These are phyloP conservation scores for Temnothorax rugatulus DNA, from an alignment of 2,888 invertebrate genomes.

Conservation along the genomic window DNA sequence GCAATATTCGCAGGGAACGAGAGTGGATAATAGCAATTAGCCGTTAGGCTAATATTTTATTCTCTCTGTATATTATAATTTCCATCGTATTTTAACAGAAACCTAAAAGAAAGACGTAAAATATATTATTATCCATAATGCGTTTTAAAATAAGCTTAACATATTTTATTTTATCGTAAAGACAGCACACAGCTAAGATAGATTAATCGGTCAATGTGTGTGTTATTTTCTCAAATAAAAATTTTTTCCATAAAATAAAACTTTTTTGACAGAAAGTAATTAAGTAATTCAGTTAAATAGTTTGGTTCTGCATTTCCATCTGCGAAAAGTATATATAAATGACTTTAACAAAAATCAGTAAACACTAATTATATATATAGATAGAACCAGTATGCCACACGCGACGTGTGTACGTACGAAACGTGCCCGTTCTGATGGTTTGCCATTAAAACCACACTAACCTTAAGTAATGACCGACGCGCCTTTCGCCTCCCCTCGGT, in stretches of 20 bases:
- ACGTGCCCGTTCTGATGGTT: conserved; percentile 54
- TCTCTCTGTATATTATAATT: not conserved
- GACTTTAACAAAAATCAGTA: conserved; percentile 5
- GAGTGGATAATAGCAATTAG: conserved; percentile 13
- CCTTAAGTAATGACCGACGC: conserved; percentile 65
- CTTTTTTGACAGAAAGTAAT: not conserved
- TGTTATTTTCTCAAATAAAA: not conserved
- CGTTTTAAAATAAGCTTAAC: not conserved
- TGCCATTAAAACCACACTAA: conserved; percentile 67
- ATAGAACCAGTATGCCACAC: not conserved
- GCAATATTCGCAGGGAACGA: conserved; percentile 14
- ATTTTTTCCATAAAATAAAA: not conserved
- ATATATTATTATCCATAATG: not conserved
- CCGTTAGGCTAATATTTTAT: not conserved
- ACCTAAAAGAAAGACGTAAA: not conserved
- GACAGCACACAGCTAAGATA: not conserved
- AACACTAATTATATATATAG: not conserved
- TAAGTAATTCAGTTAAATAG: not conserved
- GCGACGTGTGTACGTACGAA: conserved; percentile 28
- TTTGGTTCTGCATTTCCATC: not conserved
- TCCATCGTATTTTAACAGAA: not conserved
- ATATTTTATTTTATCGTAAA: conserved; percentile 10
- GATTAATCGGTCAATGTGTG: not conserved
- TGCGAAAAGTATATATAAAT: not conserved
- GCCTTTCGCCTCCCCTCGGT: conserved; percentile 44